These are phyloP conservation scores for Heliconius hermathena DNA, from an alignment of 1,140 invertebrate species.

Conservation along the genomic window DNA sequence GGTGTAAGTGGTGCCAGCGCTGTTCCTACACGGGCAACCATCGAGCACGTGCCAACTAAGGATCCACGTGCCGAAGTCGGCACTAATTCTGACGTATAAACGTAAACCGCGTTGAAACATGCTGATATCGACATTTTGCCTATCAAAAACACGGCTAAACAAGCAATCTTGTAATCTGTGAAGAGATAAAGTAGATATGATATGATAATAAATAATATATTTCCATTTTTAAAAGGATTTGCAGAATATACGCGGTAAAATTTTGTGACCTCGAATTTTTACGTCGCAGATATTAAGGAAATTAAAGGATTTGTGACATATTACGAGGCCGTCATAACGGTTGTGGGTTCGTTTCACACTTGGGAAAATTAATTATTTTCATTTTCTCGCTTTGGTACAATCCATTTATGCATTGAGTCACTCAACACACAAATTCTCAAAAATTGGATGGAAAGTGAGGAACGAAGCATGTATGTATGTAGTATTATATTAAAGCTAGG, in stretches of 20 bases:
- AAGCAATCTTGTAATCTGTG: slow-evolving; percentile 26
- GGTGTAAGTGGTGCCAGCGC: slow-evolving; percentile 35
- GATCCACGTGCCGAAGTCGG: slow-evolving; percentile 34
- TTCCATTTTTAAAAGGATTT: not conserved
- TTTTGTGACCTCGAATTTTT: not conserved
- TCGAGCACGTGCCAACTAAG: slow-evolving; percentile 31
- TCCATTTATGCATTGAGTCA: too few relatives aligned
- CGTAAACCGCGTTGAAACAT: slow-evolving; percentile 36
- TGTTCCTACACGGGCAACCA: slow-evolving; percentile 27
- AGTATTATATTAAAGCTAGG: too few relatives aligned
- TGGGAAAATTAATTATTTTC: too few relatives aligned
- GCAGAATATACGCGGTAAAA: not conserved
- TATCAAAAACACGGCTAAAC: slow-evolving; percentile 31
- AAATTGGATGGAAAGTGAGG: too few relatives aligned
- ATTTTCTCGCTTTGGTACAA: too few relatives aligned
- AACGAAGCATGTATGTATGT: too few relatives aligned
- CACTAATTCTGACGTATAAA: slow-evolving; percentile 37
- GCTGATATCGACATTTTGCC: slow-evolving; percentile 38
- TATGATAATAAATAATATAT: not conserved
- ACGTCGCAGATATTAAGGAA: not conserved
- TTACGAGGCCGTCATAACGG: too few relatives aligned
- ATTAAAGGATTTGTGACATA: too few relatives aligned
- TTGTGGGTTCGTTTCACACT: too few relatives aligned
- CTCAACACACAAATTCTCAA: too few relatives aligned
- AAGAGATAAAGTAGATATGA: not conserved